Evolutionary conservation across 2,797 vertebrate genomes (phyloP), one percentile per base, ranked within the genome.

Genomic region (Acrossocheilus fasciatus): DNA sequence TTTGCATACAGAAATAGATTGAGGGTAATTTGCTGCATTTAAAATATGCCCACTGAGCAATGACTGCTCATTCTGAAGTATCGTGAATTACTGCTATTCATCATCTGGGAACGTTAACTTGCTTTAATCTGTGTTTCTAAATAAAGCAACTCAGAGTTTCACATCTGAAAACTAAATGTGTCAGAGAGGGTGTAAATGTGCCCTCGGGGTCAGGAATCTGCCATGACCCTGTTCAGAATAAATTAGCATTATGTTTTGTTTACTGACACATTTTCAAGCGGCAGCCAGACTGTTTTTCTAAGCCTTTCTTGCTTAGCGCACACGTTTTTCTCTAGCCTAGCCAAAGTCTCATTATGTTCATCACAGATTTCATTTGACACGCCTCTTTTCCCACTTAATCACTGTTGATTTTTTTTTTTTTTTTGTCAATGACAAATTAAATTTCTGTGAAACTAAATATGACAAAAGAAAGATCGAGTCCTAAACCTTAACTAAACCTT

Each of bases 131-230:
- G 69, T 15, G n/a, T 45, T 45, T 74, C 39, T 59, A 59, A 83
- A 59, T 39, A 83, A 83, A 45, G 20, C 15, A 15, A 17, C 17
- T 34, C 26, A 47, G 52, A 14, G 41, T 6, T 82, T 74, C 73
- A 76, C 30, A 52, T 66, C 12, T 52, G 62, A 47, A 81, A 68
- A 12, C 62, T 81, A 30, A 54, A 76, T 47, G 18, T 39, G 26
- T 66, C 70, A 23, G n/a, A 47, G 26, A 18, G 73, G 43, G 59
- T 84, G 59, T 66, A 76, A 39, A 79, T 36, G 50, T 68, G 36
- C 14, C 73, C 45, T 64, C 39, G 30, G 30, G 73, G 74, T 84
- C 73, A 77, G 34, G 73, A 84, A 77, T 66, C 83, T 76, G 59
- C 45, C 83, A 84, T 39, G 73, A 47, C 83, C 73, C 73, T 14